Percentiles rank a stretch among this genome's conserved stretches.
These are phyloP conservation scores for Trissolcus japonicus DNA, from an alignment of 2,888 invertebrate genomes.

Conservation along the genomic window DNA sequence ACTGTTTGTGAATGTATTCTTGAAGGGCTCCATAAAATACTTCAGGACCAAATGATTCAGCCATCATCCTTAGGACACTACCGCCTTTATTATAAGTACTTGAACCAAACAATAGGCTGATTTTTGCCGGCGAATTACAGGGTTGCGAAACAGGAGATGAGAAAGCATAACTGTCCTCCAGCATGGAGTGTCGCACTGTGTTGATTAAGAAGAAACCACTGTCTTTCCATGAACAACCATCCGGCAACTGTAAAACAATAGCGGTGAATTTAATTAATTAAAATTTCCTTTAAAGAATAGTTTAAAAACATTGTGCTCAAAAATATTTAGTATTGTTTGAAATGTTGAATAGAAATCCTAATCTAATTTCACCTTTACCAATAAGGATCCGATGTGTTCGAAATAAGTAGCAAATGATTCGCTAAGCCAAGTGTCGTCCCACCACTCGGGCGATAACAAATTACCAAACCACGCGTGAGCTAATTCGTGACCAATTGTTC, in stretches of 20 bases:
- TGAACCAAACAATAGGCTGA: slow-evolving; percentile 73
- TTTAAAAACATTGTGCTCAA: background rate
- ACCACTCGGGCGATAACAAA: slow-evolving; percentile 85
- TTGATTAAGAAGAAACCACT: background rate
- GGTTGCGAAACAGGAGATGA: slow-evolving; percentile 75
- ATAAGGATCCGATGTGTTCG: slow-evolving; percentile 82
- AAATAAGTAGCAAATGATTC: slow-evolving; percentile 86
- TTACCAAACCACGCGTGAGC: slow-evolving; percentile 91
- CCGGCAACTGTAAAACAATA: background rate
- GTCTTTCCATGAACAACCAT: background rate
- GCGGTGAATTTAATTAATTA: background rate
- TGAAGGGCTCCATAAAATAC: slow-evolving; percentile 77
- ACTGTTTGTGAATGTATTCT: slow-evolving; percentile 66
- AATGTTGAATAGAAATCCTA: background rate
- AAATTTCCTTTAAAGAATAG: background rate
- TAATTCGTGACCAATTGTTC: slow-evolving; percentile 85
- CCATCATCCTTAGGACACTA: slow-evolving; percentile 91
- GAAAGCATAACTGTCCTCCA: slow-evolving; percentile 75
- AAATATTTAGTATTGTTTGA: background rate
- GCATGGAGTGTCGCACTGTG: background rate
- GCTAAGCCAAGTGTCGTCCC: slow-evolving; percentile 85
- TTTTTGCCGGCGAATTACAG: slow-evolving; percentile 75
- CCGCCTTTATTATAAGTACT: slow-evolving; percentile 70
- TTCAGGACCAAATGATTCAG: slow-evolving; percentile 86
- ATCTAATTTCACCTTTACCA: slow-evolving; percentile 74